Conservation (phyloP, 1,140 invertebrate genomes). For the Dendrolimus punctatus region DNA sequence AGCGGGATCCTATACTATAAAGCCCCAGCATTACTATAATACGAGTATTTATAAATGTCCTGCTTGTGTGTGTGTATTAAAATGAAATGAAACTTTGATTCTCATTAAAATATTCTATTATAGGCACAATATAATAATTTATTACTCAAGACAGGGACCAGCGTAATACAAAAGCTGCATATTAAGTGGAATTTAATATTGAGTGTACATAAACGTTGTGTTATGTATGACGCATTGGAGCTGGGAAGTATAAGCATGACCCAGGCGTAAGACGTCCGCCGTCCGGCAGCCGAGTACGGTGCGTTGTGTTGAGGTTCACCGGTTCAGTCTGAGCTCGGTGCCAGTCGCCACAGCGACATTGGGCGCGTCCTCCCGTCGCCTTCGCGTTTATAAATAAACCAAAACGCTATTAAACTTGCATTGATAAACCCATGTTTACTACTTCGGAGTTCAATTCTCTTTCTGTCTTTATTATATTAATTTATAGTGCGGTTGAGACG, state of each 20-base stretch:
- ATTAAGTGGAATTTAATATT: slow-evolving; percentile 23
- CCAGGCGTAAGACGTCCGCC: slow-evolving; percentile 41
- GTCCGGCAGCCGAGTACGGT: slow-evolving; percentile 41
- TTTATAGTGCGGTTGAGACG: too few relatives aligned
- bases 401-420: slow-evolving; percentile 35
- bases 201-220: slow-evolving; percentile 25
- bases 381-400: slow-evolving; percentile 55
- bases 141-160: slow-evolving; percentile 16
- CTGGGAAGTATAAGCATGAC: slow-evolving; percentile 31
- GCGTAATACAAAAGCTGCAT: slow-evolving; percentile 25
- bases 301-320: slow-evolving; percentile 29
- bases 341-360: slow-evolving; percentile 42
- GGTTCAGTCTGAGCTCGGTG: slow-evolving; percentile 21
- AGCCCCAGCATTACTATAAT: too few relatives aligned
- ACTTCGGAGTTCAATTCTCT: background rate
- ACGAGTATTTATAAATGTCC: too few relatives aligned
- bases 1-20: too few relatives aligned
- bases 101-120: too few relatives aligned
- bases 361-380: slow-evolving; percentile 56
- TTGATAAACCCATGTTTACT: slow-evolving; percentile 43
- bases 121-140: too few relatives aligned
- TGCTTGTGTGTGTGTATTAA: too few relatives aligned
- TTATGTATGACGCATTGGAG: slow-evolving; percentile 55
- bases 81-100: too few relatives aligned
- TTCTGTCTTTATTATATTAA: too few relatives aligned